Evolutionary conservation across 2,888 invertebrate species (phyloP), one percentile per base, ranked within the genome.

Genomic region (Dendrolimus houi): DNA sequence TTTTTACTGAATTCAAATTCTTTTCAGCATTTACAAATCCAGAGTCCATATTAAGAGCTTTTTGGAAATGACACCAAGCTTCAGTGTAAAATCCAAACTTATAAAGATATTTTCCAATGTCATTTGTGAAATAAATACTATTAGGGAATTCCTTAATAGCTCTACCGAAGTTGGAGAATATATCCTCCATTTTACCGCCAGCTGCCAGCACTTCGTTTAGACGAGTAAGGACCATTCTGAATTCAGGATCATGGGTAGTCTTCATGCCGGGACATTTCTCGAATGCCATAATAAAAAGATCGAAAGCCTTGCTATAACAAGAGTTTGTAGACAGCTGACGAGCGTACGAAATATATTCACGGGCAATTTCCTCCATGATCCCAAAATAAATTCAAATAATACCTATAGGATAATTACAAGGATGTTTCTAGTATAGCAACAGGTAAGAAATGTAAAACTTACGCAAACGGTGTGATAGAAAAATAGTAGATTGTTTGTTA

Each of bases 1-100:
- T 94, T 68, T 93, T 93, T 0, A 94, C 84, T 62, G 94, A 94
- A 72, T 95, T 93, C 14, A 95, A 81, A 75, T 94, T 94, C 72
- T 93, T 93, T 68, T 93, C 93, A 12, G 93, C 93, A 64, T 88
- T 87, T 0, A 93, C 86, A 74, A 86, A 93, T 52, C 84, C 77
- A 0, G 87, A 80, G 67, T 93, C 87, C 1, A 87, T 64, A 58
- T 74, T 70, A 8, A 93, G 70, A 9, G 93, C 92, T 67, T 85
- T 88, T 59, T 91, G 80, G 62, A 94, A 93, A 66, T 93, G 92
- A 42, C 77, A 68, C 72, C 91, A 92, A 9, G 94, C 93, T 74
- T 92, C 92, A 59, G 85, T 81, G 52, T 91, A 83, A 70, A 88
- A 91, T 9, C 92, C 92, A 62, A 87, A 91, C 70, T 93, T 93